These are phyloP conservation scores for Holothuria scabra DNA, from an alignment of 53 echinoderm and acorn worm genomes.

Conservation along the genomic window DNA sequence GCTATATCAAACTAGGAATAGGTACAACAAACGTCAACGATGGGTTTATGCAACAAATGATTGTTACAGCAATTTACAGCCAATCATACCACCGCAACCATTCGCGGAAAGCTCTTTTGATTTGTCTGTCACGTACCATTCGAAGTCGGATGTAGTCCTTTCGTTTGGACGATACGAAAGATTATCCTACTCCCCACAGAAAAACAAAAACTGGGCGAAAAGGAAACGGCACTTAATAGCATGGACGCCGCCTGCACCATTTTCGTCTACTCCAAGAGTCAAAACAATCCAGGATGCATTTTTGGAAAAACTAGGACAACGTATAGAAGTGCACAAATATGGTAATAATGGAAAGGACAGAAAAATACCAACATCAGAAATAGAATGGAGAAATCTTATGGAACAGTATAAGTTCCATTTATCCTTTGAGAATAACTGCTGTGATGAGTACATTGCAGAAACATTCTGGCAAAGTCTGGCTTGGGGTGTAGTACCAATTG, in stretches of 20 bases:
- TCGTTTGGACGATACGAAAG: not conserved
- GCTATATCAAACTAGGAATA: not conserved
- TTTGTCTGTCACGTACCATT: slow-evolving; percentile 7
- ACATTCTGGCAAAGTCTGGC: slow-evolving; percentile 7
- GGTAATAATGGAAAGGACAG: not conserved
- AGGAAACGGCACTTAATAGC: not conserved
- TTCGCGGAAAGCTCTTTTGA: not conserved
- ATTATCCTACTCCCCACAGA: not conserved
- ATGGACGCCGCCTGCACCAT: not conserved
- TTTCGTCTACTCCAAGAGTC: not conserved
- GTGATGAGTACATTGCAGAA: not conserved
- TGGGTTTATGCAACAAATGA: not conserved
- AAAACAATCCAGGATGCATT: not conserved
- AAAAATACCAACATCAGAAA: not conserved
- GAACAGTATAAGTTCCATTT: slow-evolving; percentile 1
- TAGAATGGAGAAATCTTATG: slow-evolving; percentile 8
- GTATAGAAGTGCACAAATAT: not conserved
- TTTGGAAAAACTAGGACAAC: not conserved
- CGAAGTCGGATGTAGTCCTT: not conserved
- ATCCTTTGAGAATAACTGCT: not conserved
- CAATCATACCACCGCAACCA: not conserved
- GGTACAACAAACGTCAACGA: not conserved
- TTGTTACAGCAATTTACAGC: not conserved
- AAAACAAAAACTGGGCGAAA: slow-evolving; percentile 1
- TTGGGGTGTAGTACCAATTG: slow-evolving; percentile 5